These are phyloP conservation scores for Salmo trutta DNA, from an alignment of 2,797 vertebrate genomes.

Conservation along the genomic window DNA sequence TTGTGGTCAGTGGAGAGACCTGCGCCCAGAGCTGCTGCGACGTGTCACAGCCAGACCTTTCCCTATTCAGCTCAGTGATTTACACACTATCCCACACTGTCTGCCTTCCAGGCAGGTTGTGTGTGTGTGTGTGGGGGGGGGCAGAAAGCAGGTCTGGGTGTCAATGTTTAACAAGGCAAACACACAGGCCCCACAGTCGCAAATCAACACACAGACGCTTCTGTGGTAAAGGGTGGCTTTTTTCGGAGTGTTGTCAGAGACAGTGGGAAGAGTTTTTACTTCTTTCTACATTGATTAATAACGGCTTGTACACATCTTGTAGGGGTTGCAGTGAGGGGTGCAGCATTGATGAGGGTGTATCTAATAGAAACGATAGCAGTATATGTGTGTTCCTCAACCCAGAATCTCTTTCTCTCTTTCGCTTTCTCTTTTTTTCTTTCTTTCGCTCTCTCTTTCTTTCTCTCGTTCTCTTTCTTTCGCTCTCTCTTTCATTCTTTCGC, in stretches of 20 bases:
- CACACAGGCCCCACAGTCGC: conserved; percentile 6
- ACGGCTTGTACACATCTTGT: too few species aligned
- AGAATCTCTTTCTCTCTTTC: conserved; percentile 3
- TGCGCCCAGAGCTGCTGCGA: neutral
- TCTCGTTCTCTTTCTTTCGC: too few species aligned
- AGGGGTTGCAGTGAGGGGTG: too few species aligned
- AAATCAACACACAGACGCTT: conserved; percentile 7
- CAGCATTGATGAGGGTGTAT: too few species aligned
- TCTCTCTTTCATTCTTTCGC: too few species aligned
- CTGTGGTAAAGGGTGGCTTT: neutral
- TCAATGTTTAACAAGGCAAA: conserved; percentile 27
- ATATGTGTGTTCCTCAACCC: too few species aligned
- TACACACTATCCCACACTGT: conserved; percentile 14
- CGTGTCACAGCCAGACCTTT: conserved; percentile 9
- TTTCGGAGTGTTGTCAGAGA: neutral
- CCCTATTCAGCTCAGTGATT: conserved; percentile 24
- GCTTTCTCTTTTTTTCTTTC: too few species aligned
- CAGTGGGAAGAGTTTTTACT: too few species aligned
- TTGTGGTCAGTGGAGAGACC: neutral
- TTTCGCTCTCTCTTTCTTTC: too few species aligned
- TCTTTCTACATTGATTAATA: too few species aligned
- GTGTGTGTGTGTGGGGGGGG: neutral
- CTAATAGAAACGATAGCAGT: too few species aligned
- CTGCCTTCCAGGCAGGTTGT: conserved; percentile 8
- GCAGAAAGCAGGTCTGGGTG: neutral